Evolutionary conservation across 53 echinoderm and acorn worm species (phyloP).

Genomic region (Actinopyga echinites): DNA sequence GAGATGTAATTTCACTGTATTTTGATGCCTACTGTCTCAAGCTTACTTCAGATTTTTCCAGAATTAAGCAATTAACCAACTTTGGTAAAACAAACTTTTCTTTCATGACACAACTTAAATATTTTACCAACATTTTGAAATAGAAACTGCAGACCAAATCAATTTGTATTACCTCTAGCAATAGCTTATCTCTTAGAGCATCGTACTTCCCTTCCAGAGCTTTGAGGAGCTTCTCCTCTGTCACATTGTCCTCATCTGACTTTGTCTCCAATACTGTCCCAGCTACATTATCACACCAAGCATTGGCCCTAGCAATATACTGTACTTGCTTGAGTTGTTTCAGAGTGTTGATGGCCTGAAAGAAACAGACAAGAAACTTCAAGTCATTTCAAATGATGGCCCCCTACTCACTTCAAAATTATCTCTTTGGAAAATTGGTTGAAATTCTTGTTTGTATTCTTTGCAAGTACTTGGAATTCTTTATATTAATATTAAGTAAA

Average conservation of each 20-base stretch:
- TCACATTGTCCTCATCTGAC: conserved; percentile 61
- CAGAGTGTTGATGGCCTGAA: conserved; percentile 70
- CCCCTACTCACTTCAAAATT: too few species aligned
- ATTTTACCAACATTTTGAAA: too few species aligned
- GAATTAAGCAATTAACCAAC: background rate
- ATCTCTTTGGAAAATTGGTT: too few species aligned
- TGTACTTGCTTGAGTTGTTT: conserved; percentile 95
- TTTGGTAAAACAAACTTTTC: background rate
- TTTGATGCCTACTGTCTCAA: background rate
- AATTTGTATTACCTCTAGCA: conserved; percentile 62
- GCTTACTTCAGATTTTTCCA: background rate
- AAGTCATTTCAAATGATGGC: background rate
- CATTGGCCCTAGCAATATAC: conserved; percentile 77
- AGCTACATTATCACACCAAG: conserved; percentile 94
- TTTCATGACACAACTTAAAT: background rate
- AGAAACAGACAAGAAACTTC: background rate
- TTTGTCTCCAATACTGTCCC: conserved; percentile 73
- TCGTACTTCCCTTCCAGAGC: conserved; percentile 95
- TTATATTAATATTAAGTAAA: too few species aligned
- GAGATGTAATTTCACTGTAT: background rate
- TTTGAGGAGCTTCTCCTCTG: conserved; percentile 81
- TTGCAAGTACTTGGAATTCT: too few species aligned
- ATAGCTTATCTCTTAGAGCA: conserved; percentile 88
- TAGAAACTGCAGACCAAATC: background rate
- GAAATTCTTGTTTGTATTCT: too few species aligned